These are phyloP conservation scores for Colius striatus DNA, from an alignment of 2,113 vertebrate genomes.

Conservation along the genomic window DNA sequence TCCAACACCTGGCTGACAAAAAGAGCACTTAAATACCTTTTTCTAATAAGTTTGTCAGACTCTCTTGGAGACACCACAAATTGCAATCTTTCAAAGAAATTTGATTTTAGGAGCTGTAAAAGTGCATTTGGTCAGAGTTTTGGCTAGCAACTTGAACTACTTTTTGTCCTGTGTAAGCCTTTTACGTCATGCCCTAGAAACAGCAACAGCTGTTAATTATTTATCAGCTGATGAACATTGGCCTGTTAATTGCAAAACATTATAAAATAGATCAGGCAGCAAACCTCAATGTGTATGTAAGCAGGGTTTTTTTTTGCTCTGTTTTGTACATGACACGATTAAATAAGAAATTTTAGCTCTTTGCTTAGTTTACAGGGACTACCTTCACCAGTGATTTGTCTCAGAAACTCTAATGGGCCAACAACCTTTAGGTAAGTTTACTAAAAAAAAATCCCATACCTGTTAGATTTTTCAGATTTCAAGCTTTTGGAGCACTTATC, in stretches of 20 bases:
- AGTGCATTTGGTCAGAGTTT: constrained; percentile 34
- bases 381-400: not conserved
- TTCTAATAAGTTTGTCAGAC: not conserved
- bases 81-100: not conserved
- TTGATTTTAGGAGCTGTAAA: not conserved
- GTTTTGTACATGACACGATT: constrained; percentile 15
- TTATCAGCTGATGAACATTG: constrained; percentile 66
- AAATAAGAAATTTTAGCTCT: not conserved
- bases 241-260: constrained; percentile 61
- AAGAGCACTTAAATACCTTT: not conserved
- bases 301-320: not conserved
- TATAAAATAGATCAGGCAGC: constrained; percentile 55
- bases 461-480: not conserved
- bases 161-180: constrained; percentile 37
- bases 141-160: not conserved
- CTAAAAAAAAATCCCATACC: not conserved
- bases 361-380: not conserved
- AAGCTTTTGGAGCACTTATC: not conserved
- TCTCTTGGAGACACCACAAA: not conserved
- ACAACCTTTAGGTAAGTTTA: not conserved
- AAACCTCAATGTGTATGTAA: not conserved
- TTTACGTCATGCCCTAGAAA: constrained; percentile 51
- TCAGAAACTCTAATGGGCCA: not conserved
- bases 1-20: not conserved
- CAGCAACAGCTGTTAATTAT: constrained; percentile 67